Conservation (phyloP, 2,113 vertebrate species). For the Capricornis sumatraensis region DNA sequence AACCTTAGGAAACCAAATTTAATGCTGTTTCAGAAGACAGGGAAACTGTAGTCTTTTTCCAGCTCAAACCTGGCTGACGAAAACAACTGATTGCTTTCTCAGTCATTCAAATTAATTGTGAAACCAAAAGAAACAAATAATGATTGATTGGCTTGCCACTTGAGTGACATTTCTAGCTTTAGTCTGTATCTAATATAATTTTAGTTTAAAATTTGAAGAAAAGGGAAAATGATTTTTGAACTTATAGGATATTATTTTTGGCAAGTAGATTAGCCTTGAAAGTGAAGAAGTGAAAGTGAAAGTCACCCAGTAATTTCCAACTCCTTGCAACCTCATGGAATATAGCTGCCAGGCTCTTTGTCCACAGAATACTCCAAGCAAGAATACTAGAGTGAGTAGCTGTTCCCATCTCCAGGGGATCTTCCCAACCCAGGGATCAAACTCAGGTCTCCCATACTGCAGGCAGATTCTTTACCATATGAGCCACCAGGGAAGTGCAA, state of each 20-base stretch:
- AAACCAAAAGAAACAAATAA: constrained; percentile 31
- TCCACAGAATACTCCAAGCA: background rate
- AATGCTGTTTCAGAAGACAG: background rate
- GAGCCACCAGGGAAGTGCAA: background rate
- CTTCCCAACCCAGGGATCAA: background rate
- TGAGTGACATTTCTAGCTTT: background rate
- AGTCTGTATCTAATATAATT: background rate
- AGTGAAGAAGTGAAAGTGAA: background rate
- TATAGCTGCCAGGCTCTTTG: background rate
- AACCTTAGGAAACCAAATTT: constrained; percentile 44
- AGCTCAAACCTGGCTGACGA: background rate
- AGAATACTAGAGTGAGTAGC: background rate
- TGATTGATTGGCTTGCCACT: background rate
- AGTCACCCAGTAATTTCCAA: background rate
- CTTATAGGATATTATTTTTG: background rate
- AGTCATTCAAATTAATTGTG: constrained; percentile 38
- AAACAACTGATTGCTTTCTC: constrained; percentile 46
- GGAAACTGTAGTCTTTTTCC: background rate
- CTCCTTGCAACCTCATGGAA: background rate
- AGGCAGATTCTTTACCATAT: background rate
- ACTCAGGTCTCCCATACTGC: background rate
- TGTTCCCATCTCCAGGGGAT: background rate
- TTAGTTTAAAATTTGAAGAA: background rate
- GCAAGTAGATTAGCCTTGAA: background rate
- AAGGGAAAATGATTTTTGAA: background rate